These are phyloP conservation scores for Napeogenes sylphis DNA, from an alignment of 2,888 invertebrate species.

Conservation along the genomic window DNA sequence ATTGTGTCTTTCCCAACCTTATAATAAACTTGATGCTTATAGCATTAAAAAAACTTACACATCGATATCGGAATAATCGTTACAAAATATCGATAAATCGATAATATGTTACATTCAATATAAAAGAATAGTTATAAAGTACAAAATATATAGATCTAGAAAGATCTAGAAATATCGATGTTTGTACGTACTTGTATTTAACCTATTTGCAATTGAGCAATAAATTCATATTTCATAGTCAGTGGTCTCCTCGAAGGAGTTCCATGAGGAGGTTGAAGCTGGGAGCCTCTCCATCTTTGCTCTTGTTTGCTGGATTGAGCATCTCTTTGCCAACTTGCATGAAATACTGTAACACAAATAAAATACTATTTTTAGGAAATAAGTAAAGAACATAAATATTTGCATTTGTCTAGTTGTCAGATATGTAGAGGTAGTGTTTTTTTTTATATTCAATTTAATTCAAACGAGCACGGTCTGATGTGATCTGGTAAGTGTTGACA, in stretches of 20 bases:
- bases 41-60: slow-evolving; percentile 4
- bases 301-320: slow-evolving; percentile 87
- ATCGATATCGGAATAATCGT: background rate
- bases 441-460: too few species aligned
- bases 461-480: too few species aligned
- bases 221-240: slow-evolving; percentile 43
- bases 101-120: slow-evolving; percentile 4
- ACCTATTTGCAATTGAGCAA: slow-evolving; percentile 43
- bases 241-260: slow-evolving; percentile 94
- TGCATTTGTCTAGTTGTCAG: too few species aligned
- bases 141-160: background rate
- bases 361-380: too few species aligned
- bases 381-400: too few species aligned
- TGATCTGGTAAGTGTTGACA: too few species aligned
- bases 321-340: slow-evolving; percentile 94
- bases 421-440: too few species aligned
- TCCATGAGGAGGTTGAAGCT: slow-evolving; percentile 98
- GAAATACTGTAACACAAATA: slow-evolving; percentile 55
- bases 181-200: slow-evolving; percentile 1
- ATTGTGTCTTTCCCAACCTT: slow-evolving; percentile 18
- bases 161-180: slow-evolving; percentile 6
- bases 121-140: background rate
- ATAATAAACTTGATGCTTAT: slow-evolving; percentile 9
- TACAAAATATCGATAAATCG: background rate
- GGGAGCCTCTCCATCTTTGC: slow-evolving; percentile 92